Evolutionary conservation across 2,113 vertebrate genomes (phyloP).

Genomic region (Pipa parva): DNA sequence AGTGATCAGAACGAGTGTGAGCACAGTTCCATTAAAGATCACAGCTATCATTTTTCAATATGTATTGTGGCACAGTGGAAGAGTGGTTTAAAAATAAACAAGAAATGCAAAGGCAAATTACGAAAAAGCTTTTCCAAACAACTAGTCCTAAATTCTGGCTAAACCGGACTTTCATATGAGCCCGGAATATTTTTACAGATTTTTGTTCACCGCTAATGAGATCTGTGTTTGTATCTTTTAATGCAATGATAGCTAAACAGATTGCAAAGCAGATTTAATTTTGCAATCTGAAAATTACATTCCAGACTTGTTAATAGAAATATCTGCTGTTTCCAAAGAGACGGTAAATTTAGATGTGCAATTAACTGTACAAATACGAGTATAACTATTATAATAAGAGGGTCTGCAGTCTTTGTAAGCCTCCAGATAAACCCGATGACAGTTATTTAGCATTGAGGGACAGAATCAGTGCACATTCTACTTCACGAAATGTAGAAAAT

Average conservation of each 20-base stretch:
- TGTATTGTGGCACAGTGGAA: no score
- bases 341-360: slow-evolving; percentile 35
- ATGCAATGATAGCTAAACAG: slow-evolving; percentile 47
- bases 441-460: not conserved
- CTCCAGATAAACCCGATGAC: not conserved
- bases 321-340: slow-evolving; percentile 38
- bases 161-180: not conserved
- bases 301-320: slow-evolving; percentile 32
- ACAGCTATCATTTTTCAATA: no score
- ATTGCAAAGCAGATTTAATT: slow-evolving; percentile 48
- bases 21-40: no score
- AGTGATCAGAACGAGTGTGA: no score
- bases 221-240: slow-evolving; percentile 44
- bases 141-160: not conserved
- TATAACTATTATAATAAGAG: not conserved
- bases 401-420: not conserved
- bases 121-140: no score
- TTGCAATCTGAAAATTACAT: slow-evolving; percentile 47
- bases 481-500: not conserved
- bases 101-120: no score
- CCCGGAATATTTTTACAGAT: slow-evolving; percentile 18
- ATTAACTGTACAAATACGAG: slow-evolving; percentile 10
- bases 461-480: not conserved
- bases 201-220: not conserved
- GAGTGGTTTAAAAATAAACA: no score